These are phyloP conservation scores for Mugil cephalus DNA, from an alignment of 2,113 vertebrate genomes.

Conservation along the genomic window DNA sequence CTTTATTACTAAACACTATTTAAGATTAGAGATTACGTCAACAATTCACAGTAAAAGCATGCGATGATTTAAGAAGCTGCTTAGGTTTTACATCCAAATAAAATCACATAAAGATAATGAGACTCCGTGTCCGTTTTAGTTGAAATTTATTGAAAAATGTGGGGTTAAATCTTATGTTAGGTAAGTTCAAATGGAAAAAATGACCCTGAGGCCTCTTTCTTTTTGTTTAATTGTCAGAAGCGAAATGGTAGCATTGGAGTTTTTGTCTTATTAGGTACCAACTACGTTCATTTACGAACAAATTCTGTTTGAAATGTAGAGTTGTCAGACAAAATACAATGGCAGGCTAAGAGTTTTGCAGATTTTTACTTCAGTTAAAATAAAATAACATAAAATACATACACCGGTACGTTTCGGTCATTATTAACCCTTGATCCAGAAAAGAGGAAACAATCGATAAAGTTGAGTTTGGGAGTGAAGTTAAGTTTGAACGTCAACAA, in stretches of 20 bases:
- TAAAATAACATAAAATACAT: not conserved
- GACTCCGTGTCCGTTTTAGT: not conserved
- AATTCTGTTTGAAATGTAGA: too few relatives aligned
- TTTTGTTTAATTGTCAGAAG: too few relatives aligned
- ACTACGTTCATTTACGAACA: too few relatives aligned
- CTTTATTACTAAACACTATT: not conserved
- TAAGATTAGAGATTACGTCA: not conserved
- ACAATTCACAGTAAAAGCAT: not conserved
- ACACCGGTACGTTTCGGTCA: slow-evolving; percentile 8
- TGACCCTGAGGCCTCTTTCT: too few relatives aligned
- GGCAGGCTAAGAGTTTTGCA: not conserved
- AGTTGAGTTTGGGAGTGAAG: not conserved
- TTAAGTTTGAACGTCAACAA: slow-evolving; percentile 1
- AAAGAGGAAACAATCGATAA: not conserved
- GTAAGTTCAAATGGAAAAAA: too few relatives aligned
- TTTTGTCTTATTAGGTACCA: not conserved
- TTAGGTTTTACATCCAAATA: not conserved
- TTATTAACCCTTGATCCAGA: not conserved
- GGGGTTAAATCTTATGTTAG: not conserved
- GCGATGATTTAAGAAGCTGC: not conserved
- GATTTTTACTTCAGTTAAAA: not conserved
- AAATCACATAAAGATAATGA: not conserved
- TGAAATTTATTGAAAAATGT: too few relatives aligned
- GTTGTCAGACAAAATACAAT: not conserved
- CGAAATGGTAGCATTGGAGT: not conserved